Base-by-base conservation (phyloP, 2,113 vertebrate species). In the Alaudala cheleensis region DNA sequence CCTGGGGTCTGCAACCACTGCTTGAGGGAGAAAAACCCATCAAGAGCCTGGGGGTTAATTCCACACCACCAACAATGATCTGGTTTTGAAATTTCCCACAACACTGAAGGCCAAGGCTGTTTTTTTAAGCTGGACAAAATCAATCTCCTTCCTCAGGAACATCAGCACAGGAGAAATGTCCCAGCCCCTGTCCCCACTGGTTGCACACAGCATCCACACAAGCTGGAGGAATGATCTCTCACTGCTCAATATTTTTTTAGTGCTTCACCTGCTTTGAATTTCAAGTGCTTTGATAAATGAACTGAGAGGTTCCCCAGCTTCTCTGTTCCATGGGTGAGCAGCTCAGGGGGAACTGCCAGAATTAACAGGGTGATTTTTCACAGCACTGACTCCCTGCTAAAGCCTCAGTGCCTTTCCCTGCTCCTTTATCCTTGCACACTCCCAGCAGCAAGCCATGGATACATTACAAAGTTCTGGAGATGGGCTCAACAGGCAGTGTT, bases 261-360 rank as follows among this genome's bases (percentile, higher is more conserved):
- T 44, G 62, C 66, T 82, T 71, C 60, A 34, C 77, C 65, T 80
- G 71, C 62, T 90, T 57, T 73, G 79, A 57, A 80, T 74, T n/a
- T 49, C 54, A 50, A 90, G 26, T 6, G 16, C 58, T 89, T 81
- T 91, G 65, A 89, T 14, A 81, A 89, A 85, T 51, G 69, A 85
- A 71, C 71, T 28, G 82, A 95, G 82, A 33, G 44, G 60, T 53
- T 81, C 73, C 64, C 42, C 10, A 20, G 76, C 81, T 76, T 37
- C 71, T 69, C 40, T 0, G 0, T 60, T 22, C 24, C 86, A 7
- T 3, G 17, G 80, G 28, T 22, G 70, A 88, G 5, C 26, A 54
- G 74, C 88, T 95, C 12, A 2, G 39, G 8, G 72, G 10, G 74
- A 82, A 33, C 40, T 72, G 29, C 62, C 16, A 23, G 56, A 64